A percentile compares a stretch with the other conserved stretches of the same genome.
Evolutionary conservation across 2,888 invertebrate species (phyloP).

Genomic region (Drosophila ustulata): DNA sequence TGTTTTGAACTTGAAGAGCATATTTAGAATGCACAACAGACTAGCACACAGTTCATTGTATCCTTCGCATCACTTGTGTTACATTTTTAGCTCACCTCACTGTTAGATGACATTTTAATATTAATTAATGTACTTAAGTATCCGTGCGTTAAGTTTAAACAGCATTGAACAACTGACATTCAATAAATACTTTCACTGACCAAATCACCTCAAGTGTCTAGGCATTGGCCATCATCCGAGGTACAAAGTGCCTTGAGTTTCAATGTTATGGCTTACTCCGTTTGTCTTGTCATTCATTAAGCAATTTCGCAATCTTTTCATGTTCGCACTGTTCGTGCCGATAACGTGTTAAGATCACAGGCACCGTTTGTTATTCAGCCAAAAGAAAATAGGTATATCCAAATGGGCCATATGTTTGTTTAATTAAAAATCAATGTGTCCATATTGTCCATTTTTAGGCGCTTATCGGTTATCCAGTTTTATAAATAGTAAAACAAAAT

Average conservation of each 20-base stretch:
- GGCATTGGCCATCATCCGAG: conserved; percentile 5
- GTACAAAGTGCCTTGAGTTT: conserved; percentile 25
- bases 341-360: conserved; percentile 55
- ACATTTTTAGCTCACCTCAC: conserved; percentile 21
- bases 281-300: conserved; percentile 45
- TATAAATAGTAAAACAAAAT: conserved; percentile 44
- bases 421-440: conserved; percentile 61
- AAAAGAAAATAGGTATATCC: conserved; percentile 23
- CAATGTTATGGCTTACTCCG: conserved; percentile 21
- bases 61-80: conserved; percentile 23
- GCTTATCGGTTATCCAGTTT: conserved; percentile 44
- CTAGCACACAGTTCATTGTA: conserved; percentile 6
- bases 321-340: conserved; percentile 29
- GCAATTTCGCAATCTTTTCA: conserved; percentile 38
- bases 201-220: conserved; percentile 44
- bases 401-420: conserved; percentile 46
- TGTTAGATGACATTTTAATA: conserved; percentile 37
- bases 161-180: conserved; percentile 45
- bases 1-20: conserved; percentile 41
- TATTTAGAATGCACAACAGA: conserved; percentile 38
- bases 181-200: conserved; percentile 15
- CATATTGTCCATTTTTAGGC: conserved; percentile 24
- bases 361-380: conserved; percentile 29
- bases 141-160: conserved; percentile 24
- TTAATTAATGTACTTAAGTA: not conserved